A percentile compares a stretch with the other conserved stretches of the same genome.
phyloP scores from a whole-genome alignment of 2,797 vertebrate species.

The Sphaeramia orbicularis region DNA sequence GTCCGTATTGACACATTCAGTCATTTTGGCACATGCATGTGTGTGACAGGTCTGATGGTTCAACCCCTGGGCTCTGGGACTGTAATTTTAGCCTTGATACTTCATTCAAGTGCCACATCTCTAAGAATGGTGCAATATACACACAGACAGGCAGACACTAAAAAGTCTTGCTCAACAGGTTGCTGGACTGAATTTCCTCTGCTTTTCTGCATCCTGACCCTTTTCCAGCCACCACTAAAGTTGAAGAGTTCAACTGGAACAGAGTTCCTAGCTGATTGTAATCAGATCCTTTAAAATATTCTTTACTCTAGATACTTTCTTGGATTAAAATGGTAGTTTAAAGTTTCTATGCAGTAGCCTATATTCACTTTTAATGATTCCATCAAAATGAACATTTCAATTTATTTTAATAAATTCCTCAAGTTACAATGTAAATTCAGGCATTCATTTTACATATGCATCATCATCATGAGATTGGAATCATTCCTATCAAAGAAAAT shows the following conservation, averaged over 20 bases:
- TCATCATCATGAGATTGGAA: conserved; percentile 17
- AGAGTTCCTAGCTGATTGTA: neutral
- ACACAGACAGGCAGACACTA: conserved; percentile 21
- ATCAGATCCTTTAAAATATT: neutral
- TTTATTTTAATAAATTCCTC: conserved; percentile 12
- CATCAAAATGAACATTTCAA: neutral
- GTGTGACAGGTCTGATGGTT: conserved; percentile 55
- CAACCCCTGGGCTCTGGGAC: conserved; percentile 27
- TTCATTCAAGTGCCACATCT: conserved; percentile 35
- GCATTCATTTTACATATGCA: conserved; percentile 7
- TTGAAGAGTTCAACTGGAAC: neutral
- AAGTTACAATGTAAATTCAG: conserved; percentile 36
- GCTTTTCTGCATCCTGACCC: neutral
- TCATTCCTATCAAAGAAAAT: conserved; percentile 40
- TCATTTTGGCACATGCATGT: conserved; percentile 41
- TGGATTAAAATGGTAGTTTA: neutral
- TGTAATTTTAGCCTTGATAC: conserved; percentile 54
- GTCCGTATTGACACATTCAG: conserved; percentile 39
- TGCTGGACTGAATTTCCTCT: conserved; percentile 5
- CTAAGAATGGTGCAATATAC: conserved; percentile 29
- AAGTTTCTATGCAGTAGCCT: neutral
- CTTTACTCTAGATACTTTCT: neutral
- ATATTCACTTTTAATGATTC: conserved; percentile 13
- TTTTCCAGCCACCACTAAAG: neutral
- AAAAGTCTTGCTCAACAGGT: conserved; percentile 63